These are phyloP conservation scores for Carassius gibelio DNA, from an alignment of 2,113 vertebrate genomes.

Conservation along the genomic window DNA sequence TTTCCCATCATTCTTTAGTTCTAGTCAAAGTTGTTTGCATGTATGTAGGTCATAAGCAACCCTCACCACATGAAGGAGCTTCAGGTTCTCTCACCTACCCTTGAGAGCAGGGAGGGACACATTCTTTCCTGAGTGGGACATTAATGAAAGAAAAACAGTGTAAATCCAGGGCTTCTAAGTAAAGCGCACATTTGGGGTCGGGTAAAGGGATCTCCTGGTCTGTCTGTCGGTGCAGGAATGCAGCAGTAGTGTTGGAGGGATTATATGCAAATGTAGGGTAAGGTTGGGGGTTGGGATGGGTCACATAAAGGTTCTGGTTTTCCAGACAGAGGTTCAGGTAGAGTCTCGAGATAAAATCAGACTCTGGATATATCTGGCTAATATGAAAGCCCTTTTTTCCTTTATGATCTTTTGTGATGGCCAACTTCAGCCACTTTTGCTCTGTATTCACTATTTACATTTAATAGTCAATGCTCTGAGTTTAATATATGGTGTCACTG, in stretches of 20 bases:
- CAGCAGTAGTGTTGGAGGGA: slow-evolving; percentile 60
- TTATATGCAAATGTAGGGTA: slow-evolving; percentile 61
- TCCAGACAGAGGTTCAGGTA: slow-evolving; percentile 53
- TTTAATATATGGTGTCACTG: neutral
- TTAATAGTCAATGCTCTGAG: neutral
- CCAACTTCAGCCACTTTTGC: neutral
- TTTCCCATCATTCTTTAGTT: neutral
- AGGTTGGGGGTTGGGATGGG: slow-evolving; percentile 32
- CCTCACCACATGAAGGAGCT: slow-evolving; percentile 48
- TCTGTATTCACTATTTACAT: slow-evolving; percentile 2
- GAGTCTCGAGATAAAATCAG: slow-evolving; percentile 17
- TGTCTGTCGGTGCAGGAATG: slow-evolving; percentile 62
- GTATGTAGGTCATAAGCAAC: slow-evolving; percentile 13
- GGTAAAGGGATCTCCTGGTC: slow-evolving; percentile 50
- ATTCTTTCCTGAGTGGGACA: slow-evolving; percentile 73
- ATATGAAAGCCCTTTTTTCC: neutral
- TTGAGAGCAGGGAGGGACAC: slow-evolving; percentile 70
- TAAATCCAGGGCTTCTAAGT: slow-evolving; percentile 73
- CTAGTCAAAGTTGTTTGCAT: neutral
- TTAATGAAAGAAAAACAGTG: slow-evolving; percentile 82
- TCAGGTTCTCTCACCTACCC: slow-evolving; percentile 71
- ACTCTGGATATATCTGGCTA: neutral
- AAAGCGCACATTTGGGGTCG: slow-evolving; percentile 47
- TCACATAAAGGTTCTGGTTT: slow-evolving; percentile 50
- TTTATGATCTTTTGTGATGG: neutral